Percentiles rank a stretch among this genome's conserved stretches.
These are phyloP conservation scores for Sardina pilchardus DNA, from an alignment of 2,113 vertebrate species.

Conservation along the genomic window DNA sequence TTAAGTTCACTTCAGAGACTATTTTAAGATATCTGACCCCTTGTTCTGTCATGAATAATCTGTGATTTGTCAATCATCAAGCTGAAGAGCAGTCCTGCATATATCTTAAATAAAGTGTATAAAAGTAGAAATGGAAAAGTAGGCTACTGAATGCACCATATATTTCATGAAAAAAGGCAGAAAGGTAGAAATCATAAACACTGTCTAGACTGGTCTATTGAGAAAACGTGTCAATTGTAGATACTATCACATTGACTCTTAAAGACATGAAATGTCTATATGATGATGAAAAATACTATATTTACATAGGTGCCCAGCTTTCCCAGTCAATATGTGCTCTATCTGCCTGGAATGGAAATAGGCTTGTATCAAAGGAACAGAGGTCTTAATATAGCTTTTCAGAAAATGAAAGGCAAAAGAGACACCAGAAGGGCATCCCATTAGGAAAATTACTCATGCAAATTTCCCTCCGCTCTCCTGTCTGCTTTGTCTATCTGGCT, in stretches of 20 bases:
- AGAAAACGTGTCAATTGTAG: neutral
- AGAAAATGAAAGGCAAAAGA: constrained; percentile 25
- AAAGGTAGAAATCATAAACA: neutral
- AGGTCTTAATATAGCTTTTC: constrained; percentile 28
- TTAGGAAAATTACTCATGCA: constrained; percentile 33
- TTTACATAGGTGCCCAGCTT: constrained; percentile 19
- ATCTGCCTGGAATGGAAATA: constrained; percentile 22
- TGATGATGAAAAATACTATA: constrained; percentile 30
- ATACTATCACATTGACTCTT: neutral
- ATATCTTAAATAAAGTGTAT: neutral
- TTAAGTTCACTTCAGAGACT: neutral
- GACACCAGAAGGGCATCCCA: constrained; percentile 29
- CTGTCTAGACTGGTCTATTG: neutral
- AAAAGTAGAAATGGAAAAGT: neutral
- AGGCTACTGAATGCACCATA: too few species aligned
- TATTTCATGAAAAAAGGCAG: neutral
- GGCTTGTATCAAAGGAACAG: constrained; percentile 18
- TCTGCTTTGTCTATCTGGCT: constrained; percentile 14
- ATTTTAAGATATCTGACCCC: neutral
- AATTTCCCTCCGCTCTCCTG: constrained; percentile 24
- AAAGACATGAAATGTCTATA: too few species aligned
- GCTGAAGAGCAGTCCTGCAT: neutral
- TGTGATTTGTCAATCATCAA: neutral
- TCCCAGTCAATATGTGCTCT: neutral
- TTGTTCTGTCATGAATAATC: neutral